Percentiles rank a stretch among this genome's conserved stretches.
These are phyloP conservation scores for Crotalus horridus DNA, from an alignment of 2,113 vertebrate species.

Conservation along the genomic window DNA sequence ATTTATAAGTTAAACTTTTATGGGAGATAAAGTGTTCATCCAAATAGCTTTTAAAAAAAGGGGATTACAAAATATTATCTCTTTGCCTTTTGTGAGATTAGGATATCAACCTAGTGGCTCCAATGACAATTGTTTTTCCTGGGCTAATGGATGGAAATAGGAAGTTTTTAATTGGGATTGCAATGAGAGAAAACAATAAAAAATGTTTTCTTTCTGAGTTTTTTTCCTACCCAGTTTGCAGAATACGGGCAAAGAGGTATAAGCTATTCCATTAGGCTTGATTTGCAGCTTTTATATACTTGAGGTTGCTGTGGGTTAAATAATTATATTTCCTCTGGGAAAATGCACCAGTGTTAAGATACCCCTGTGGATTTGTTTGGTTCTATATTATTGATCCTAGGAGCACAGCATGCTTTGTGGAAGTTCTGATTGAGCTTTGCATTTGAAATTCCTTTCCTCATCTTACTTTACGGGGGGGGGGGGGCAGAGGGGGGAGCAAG, in stretches of 20 bases:
- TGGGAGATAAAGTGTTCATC: neutral
- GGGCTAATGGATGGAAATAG: neutral
- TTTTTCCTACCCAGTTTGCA: neutral
- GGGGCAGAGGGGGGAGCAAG: neutral
- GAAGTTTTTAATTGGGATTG: neutral
- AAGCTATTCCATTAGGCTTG: neutral
- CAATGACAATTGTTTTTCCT: neutral
- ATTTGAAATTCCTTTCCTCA: neutral
- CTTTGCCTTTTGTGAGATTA: neutral
- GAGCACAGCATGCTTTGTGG: neutral
- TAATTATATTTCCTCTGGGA: neutral
- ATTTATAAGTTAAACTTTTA: too few species aligned
- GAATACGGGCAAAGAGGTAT: neutral
- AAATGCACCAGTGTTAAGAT: neutral
- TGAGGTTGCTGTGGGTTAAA: neutral
- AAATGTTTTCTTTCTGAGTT: neutral
- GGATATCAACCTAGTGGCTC: neutral
- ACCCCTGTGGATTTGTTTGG: neutral
- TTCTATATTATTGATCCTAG: neutral
- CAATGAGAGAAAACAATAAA: neutral
- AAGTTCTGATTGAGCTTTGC: neutral
- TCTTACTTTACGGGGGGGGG: rapidly evolving
- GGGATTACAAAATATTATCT: neutral
- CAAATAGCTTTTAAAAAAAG: neutral
- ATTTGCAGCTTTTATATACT: neutral